Base-by-base conservation (phyloP, 2,888 invertebrate species). In the Elmis aenea region DNA sequence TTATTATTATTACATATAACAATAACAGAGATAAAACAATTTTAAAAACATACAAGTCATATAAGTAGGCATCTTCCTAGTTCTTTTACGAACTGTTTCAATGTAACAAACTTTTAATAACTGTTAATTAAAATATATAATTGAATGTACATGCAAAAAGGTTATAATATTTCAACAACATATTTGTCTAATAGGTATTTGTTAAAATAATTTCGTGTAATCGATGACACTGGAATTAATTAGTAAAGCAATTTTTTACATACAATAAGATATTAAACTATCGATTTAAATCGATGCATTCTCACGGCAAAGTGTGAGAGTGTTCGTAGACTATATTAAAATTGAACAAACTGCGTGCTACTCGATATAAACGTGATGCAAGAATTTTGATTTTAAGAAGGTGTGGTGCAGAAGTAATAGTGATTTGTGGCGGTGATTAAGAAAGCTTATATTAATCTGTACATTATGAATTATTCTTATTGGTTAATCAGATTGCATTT, bases 321-420 rank as follows among this genome's bases (percentile, higher is more conserved):
- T 59, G 61, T 61, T 61, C 59, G 48, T 55, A 59, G 51, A 59
- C 58, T 58, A 59, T 59, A 59, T 61, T 57, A 58, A 58, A 48
- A 48, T 27, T n/a, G n/a, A n/a, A n/a, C 18, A 18, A 22, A 49
- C 50, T 51, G 52, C 53, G 54, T 54, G 54, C 54, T 51, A 45
- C 10, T 18, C 13, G 21, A 18, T 12, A 27, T 29, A 18, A 21
- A 2, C 18, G 26, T 15, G 26, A 26, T 26, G 16, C 14, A 15
- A 5, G 14, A 8, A 20, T 30, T 30, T 32, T 20, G 16, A 18
- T 33, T 30, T 4, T 26, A 9, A 38, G 23, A 33, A 5, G 20
- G 38, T 26, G 27, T 31, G 16, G 37, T 31, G 37, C 31, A 31
- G 10, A 24, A 32, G 25, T 32, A 31, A 15, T 24, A 20, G 15